Base-by-base conservation (phyloP, 2,113 vertebrate species). In the Notarius quadriscutis region DNA sequence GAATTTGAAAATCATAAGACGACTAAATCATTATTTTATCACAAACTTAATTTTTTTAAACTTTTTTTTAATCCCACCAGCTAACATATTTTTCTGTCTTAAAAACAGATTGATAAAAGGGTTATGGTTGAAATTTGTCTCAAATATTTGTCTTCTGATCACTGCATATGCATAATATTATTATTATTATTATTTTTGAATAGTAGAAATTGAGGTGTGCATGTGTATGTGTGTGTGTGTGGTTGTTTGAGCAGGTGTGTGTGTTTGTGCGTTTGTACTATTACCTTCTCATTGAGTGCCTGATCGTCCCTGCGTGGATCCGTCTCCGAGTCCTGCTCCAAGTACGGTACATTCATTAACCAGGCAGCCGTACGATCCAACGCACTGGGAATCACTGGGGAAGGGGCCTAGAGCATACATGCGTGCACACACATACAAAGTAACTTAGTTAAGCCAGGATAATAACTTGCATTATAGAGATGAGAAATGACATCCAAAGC, bases 361-460 rank as follows among this genome's bases (percentile, higher is more conserved):
- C 98, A 99, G 94, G 98, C 98, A 87, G 98, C 98, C 84, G 98
- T 99, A 95, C 97, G 98, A 96, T 99, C 98, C 97, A 99, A 93
- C 93, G 97, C 98, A 97, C 97, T 99, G 95, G 98, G 98, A 94
- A 97, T 98, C 96, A 99, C 97, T 86, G 97, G 98, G 94, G 98
- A 98, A 94, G 97, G 97, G 96, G 97, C 97, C 98, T 99, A 96
- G 96, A 95, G 91, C 95, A 97, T 95, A 96, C 95, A 97, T 89
- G 87, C 81, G 93, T 91, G 87, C 55, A 12, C 67, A 71, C 67
- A 71, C 11, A 71, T 1, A 71, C 27, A 30, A 65, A 65, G 25
- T n/a, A 65, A 65, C 63, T 10, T 65, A 25, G 12, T 65, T 62
- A 20, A 7, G 53, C 41, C 11, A 57, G 55, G 60, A 62, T 62